A percentile compares a stretch with the other conserved stretches of the same genome.
phyloP scores from a whole-genome alignment of 53 echinoderm and acorn worm species.

The Holothuria leucospilota region DNA sequence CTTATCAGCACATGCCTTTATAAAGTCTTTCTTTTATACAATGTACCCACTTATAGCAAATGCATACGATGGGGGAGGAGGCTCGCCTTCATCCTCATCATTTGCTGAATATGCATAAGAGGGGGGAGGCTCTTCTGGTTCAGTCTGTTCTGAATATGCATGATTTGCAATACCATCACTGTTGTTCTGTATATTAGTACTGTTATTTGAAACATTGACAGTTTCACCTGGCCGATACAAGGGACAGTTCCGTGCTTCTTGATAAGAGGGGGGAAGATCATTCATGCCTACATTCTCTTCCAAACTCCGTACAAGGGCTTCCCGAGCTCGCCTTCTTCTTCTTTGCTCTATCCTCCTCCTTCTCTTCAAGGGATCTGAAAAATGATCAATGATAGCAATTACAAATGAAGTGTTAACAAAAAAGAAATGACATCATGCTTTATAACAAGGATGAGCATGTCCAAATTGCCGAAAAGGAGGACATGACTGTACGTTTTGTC shows the following conservation, averaged over 20 bases:
- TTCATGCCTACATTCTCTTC: slow-evolving; percentile 5
- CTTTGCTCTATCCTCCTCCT: not conserved
- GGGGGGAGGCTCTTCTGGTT: not conserved
- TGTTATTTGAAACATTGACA: not conserved
- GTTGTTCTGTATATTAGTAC: too few relatives aligned
- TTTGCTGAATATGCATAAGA: not conserved
- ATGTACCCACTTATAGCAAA: slow-evolving; percentile 1
- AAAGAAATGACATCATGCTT: too few relatives aligned
- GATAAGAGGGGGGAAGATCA: slow-evolving; percentile 26
- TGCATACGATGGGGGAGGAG: slow-evolving; percentile 20
- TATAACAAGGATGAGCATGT: too few relatives aligned
- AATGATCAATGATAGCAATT: not conserved
- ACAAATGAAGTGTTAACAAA: too few relatives aligned
- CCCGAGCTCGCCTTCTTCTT: not conserved
- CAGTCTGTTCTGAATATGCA: not conserved
- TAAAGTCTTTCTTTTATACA: not conserved
- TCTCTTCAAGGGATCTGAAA: slow-evolving; percentile 13
- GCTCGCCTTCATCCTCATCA: not conserved
- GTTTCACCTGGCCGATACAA: not conserved
- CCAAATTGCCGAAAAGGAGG: too few relatives aligned
- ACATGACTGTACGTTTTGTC: too few relatives aligned
- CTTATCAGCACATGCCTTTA: too few relatives aligned
- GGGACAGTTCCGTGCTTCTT: slow-evolving; percentile 9
- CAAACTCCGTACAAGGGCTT: not conserved
- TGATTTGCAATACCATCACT: not conserved